Percentiles rank a stretch among this genome's conserved stretches.
phyloP scores from a whole-genome alignment of 2,888 invertebrate species.

The Coleophora flavipennella region DNA sequence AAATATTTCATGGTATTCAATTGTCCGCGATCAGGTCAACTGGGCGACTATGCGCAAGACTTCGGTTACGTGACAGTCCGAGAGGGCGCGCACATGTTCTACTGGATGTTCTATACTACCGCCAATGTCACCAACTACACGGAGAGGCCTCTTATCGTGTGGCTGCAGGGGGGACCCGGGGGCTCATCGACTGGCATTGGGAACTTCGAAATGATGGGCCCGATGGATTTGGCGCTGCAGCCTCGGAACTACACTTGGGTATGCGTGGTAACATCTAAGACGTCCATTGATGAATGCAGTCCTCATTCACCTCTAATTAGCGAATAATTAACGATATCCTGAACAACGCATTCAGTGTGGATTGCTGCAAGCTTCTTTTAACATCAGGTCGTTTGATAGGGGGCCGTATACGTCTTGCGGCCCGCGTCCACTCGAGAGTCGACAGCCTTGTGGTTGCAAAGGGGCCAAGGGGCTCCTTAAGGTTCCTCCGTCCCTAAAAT shows the following conservation, averaged over 20 bases:
- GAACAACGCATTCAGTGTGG: too few relatives aligned
- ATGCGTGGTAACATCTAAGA: constrained; percentile 3
- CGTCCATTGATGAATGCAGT: too few relatives aligned
- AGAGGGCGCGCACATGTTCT: constrained; percentile 85
- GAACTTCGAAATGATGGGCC: constrained; percentile 90
- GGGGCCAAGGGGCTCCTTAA: too few relatives aligned
- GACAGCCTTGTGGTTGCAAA: too few relatives aligned
- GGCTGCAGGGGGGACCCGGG: constrained; percentile 92
- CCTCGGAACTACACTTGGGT: constrained; percentile 85
- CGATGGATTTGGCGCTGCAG: constrained; percentile 75
- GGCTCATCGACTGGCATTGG: constrained; percentile 86
- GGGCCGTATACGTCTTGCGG: too few relatives aligned
- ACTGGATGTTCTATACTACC: constrained; percentile 87
- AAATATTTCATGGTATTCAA: too few relatives aligned
- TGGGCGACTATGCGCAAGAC: constrained; percentile 58
- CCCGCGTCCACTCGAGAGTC: too few relatives aligned
- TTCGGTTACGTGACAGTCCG: constrained; percentile 83
- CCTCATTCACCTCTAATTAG: too few relatives aligned
- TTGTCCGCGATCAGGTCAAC: not conserved
- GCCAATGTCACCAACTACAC: constrained; percentile 72
- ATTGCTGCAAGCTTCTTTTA: too few relatives aligned
- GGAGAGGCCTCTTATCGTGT: constrained; percentile 84
- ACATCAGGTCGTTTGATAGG: too few relatives aligned
- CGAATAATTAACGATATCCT: too few relatives aligned
- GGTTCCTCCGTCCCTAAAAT: too few relatives aligned